Evolutionary conservation across 2,797 vertebrate genomes (phyloP), one percentile per base, ranked within the genome.

Genomic region (Hafferia zeledoni): DNA sequence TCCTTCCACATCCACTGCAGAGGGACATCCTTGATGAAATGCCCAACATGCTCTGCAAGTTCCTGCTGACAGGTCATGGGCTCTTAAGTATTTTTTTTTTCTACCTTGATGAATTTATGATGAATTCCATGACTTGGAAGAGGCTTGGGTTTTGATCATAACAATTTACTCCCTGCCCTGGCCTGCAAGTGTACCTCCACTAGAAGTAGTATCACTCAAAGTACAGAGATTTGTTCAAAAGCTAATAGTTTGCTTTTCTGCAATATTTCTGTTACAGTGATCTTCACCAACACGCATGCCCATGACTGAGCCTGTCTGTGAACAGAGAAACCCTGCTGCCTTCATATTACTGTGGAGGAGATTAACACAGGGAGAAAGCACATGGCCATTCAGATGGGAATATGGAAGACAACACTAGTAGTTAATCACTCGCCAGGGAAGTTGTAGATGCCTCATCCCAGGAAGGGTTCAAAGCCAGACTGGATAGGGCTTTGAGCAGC

Each of bases 141-240:
- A 90, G 16, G 46, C 11, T 64, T 91, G 31, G 18, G 6, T 79
- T 91, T 74, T 6, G 1, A 27, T 64, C 9, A 11, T 11, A 83
- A 61, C 19, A 56, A 52, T 68, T 80, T 25, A 31, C 22, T 70
- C 39, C 18, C 57, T 75, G 83, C 27, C 60, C 30, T 71, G 2
- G 0, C 75, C 27, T 82, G 50, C 56, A 83, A 22, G 17, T 0
- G 1, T 6, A n/a, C 23, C 35, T 68, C 49, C 46, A 33, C 17
- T 24, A 69, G 39, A 76, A 84, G 57, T 1, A 76, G 11, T 17
- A 25, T 47, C 2, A 0, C 25, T n/a, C 52, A 19, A 70, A 83
- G 37, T 35, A 69, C 9, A 74, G n/a, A 81, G 31, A 30, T n/a
- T 49, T 23, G 20, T 56, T 84, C 28, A 61, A 57, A 79, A 83